These are phyloP conservation scores for Capitella teleta DNA, from an alignment of 1,140 invertebrate species.

Conservation along the genomic window DNA sequence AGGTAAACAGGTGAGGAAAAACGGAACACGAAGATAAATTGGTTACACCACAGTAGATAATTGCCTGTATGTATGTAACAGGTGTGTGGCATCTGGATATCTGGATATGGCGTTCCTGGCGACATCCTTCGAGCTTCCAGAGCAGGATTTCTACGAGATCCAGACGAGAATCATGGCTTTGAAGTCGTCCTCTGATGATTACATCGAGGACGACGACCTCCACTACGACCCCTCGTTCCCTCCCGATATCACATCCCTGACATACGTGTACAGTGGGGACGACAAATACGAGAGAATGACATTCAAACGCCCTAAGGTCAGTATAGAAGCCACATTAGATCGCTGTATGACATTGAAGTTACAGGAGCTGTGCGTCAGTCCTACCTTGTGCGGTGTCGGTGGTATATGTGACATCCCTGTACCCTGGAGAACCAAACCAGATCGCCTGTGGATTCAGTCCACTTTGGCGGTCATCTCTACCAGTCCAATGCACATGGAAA, in stretches of 20 bases:
- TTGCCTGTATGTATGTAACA: too few relatives aligned
- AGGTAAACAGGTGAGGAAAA: too few relatives aligned
- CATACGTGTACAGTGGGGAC: constrained; percentile 35
- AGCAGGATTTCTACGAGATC: too few relatives aligned
- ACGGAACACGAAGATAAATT: too few relatives aligned
- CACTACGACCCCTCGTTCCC: constrained; percentile 26
- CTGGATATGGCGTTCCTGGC: too few relatives aligned
- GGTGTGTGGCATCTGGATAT: too few relatives aligned
- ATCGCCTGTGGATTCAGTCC: constrained; percentile 28
- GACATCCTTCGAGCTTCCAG: too few relatives aligned
- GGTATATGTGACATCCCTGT: constrained; percentile 25
- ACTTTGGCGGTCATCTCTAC: constrained; percentile 26
- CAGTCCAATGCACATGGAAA: constrained; percentile 23
- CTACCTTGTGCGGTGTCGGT: constrained; percentile 25
- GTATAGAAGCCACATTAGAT: constrained; percentile 1
- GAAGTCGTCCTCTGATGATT: too few relatives aligned
- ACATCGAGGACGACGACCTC: constrained; percentile 4
- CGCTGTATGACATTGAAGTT: background rate
- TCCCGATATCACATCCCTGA: constrained; percentile 28
- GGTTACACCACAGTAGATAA: too few relatives aligned
- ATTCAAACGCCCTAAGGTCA: constrained; percentile 27
- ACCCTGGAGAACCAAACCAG: constrained; percentile 28
- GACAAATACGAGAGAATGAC: constrained; percentile 32
- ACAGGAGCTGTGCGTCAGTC: constrained; percentile 19
- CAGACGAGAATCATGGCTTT: too few relatives aligned